Conservation (phyloP, 2,888 invertebrate species). For the Antitype chi region DNA sequence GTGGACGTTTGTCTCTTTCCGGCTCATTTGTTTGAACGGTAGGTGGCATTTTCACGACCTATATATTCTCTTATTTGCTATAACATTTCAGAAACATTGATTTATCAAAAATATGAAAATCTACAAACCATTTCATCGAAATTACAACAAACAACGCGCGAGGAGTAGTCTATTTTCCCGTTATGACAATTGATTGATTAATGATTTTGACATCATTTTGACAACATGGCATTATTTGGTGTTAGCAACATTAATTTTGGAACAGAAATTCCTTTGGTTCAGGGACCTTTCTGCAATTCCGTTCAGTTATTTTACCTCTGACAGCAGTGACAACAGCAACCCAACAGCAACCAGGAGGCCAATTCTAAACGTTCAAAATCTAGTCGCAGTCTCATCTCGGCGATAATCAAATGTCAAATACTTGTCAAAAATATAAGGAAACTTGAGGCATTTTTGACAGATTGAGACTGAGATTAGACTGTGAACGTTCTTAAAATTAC, state of each 20-base stretch:
- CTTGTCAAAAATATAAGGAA: too few relatives aligned
- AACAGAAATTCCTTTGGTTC: slow-evolving; percentile 5
- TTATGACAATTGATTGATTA: slow-evolving; percentile 40
- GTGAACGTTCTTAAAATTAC: too few relatives aligned
- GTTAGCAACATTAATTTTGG: slow-evolving; percentile 25
- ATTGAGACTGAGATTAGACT: too few relatives aligned
- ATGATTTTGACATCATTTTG: slow-evolving; percentile 11
- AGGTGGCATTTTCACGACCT: slow-evolving; percentile 91
- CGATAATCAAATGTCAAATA: too few relatives aligned
- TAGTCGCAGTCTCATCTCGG: too few relatives aligned
- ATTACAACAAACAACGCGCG: slow-evolving; percentile 53
- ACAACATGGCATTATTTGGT: slow-evolving; percentile 8
- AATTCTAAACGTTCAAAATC: too few relatives aligned
- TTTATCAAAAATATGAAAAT: slow-evolving; percentile 29
- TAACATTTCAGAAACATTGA: slow-evolving; percentile 41
- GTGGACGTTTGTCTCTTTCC: slow-evolving; percentile 92
- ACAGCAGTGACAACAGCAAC: too few relatives aligned
- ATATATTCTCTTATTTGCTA: slow-evolving; percentile 37
- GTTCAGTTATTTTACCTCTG: too few relatives aligned
- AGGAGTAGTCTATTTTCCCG: slow-evolving; percentile 50
- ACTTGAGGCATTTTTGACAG: too few relatives aligned
- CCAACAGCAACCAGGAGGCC: too few relatives aligned
- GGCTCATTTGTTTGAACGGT: slow-evolving; percentile 93
- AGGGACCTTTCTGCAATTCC: too few relatives aligned
- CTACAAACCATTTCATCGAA: slow-evolving; percentile 30